These are phyloP conservation scores for Idris sp. DNA, from an alignment of 1,140 invertebrate genomes.

Conservation along the genomic window DNA sequence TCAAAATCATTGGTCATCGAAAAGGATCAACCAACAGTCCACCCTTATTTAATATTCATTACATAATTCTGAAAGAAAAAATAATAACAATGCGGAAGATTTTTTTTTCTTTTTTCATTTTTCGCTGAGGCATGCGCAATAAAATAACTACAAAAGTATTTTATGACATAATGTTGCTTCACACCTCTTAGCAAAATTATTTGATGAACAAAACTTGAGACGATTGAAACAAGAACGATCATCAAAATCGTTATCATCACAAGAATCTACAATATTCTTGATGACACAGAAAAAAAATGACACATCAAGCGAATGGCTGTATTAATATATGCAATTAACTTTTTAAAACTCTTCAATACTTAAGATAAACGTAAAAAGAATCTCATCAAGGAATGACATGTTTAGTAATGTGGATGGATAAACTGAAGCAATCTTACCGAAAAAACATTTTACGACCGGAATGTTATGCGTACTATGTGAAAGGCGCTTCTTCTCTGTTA, in stretches of 20 bases:
- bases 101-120: conserved; percentile 23
- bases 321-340: conserved; percentile 46
- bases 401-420: conserved; percentile 10
- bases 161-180: conserved; percentile 23
- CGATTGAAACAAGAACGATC: conserved; percentile 25
- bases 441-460: conserved; percentile 45
- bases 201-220: too few relatives aligned
- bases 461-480: conserved; percentile 30
- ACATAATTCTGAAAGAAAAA: conserved; percentile 42
- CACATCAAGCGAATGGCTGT: too few relatives aligned
- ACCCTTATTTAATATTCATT: conserved; percentile 49
- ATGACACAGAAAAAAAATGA: too few relatives aligned
- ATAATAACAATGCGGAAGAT: conserved; percentile 31
- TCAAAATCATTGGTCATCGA: conserved; percentile 24
- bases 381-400: conserved; percentile 46
- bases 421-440: conserved; percentile 35
- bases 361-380: conserved; percentile 51
- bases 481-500: conserved; percentile 28
- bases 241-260: conserved; percentile 8
- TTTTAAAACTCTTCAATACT: conserved; percentile 24
- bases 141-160: conserved; percentile 25
- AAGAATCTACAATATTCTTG: conserved; percentile 30
- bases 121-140: conserved; percentile 21
- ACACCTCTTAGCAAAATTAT: too few relatives aligned
- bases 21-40: conserved; percentile 43